Evolutionary conservation across 2,113 vertebrate genomes (phyloP).

Genomic region (Plecturocebus donacophilus): DNA sequence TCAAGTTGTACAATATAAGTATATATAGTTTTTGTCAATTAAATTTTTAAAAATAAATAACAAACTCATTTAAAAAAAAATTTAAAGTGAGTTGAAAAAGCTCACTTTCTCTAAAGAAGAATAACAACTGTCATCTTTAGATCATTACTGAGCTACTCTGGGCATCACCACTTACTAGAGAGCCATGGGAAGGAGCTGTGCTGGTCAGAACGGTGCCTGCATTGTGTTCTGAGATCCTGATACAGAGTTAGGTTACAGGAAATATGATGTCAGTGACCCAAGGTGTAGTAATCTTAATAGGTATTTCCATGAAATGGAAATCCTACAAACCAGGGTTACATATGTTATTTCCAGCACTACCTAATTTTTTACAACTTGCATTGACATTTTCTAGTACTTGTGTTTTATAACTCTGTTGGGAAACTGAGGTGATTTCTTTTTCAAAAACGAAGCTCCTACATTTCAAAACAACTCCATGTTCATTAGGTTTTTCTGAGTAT

Average conservation of each 20-base stretch:
- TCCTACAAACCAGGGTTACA: neutral
- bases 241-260: neutral
- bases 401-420: slow-evolving; percentile 43
- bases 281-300: neutral
- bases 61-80: neutral
- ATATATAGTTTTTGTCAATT: neutral
- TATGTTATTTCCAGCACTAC: slow-evolving; percentile 3
- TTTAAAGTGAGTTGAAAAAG: neutral
- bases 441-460: slow-evolving; percentile 4
- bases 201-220: accelerated
- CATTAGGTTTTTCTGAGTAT: slow-evolving; percentile 12
- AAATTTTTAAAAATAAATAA: neutral
- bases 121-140: neutral
- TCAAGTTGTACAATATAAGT: neutral
- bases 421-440: slow-evolving; percentile 29
- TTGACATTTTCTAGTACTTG: slow-evolving; percentile 24
- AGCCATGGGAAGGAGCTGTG: neutral
- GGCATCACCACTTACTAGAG: too few species aligned
- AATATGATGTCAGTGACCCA: neutral
- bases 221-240: accelerated
- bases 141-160: too few species aligned
- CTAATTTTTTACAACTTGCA: slow-evolving; percentile 27
- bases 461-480: slow-evolving; percentile 53
- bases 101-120: neutral
- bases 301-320: slow-evolving; percentile 46